Conservation (phyloP, 2,113 vertebrate genomes). For the Ascaphus truei region DNA sequence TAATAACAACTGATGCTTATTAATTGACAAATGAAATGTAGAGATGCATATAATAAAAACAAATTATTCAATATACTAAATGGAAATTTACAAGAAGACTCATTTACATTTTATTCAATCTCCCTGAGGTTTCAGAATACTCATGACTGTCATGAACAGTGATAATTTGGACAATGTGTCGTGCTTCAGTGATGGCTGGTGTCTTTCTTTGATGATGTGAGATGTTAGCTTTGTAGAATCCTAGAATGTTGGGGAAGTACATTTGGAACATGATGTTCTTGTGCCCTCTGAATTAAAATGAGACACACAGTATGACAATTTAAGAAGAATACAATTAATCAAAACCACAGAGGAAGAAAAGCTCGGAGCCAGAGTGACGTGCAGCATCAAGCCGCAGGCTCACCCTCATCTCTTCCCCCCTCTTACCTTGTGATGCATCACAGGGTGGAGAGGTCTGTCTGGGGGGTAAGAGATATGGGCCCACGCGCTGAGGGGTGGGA, state of each 20-base stretch:
- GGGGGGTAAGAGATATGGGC: no score
- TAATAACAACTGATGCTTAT: no score
- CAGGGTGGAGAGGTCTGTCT: no score
- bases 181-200: neutral
- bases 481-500: no score
- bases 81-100: neutral
- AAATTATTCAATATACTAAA: neutral
- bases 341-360: no score
- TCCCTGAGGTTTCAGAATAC: neutral
- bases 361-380: no score
- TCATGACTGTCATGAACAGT: conserved; percentile 1
- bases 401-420: no score
- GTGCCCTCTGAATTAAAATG: neutral
- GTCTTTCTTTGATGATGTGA: neutral
- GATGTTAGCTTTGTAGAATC: neutral
- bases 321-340: no score
- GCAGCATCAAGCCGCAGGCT: no score
- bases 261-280: neutral
- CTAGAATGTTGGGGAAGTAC: neutral
- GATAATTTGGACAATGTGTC: neutral
- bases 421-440: no score
- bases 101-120: neutral
- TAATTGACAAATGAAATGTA: no score
- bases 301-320: neutral
- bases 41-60: neutral